phyloP scores from a whole-genome alignment of 2,797 vertebrate species.

The Momotus momota region DNA sequence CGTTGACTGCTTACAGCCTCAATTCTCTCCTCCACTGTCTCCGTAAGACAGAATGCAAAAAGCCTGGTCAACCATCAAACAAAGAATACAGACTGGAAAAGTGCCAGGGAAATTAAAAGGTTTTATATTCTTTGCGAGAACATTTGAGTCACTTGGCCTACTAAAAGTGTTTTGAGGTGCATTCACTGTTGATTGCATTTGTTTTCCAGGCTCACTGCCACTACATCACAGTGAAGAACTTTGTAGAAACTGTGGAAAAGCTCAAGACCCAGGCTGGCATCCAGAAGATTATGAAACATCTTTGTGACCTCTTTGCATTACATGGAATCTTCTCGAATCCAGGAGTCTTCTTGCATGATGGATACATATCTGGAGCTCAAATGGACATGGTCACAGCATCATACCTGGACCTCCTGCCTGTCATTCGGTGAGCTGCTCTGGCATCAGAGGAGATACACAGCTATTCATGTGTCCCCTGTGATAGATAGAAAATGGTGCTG shows the following conservation, averaged over 20 bases:
- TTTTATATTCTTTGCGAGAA: constrained; percentile 43
- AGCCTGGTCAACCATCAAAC: neutral
- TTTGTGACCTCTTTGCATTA: constrained; percentile 81
- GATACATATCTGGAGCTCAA: constrained; percentile 77
- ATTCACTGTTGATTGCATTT: constrained; percentile 36
- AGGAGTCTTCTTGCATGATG: constrained; percentile 77
- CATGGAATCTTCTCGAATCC: constrained; percentile 74
- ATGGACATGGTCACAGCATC: constrained; percentile 73
- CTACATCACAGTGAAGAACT: constrained; percentile 77
- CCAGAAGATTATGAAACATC: constrained; percentile 74
- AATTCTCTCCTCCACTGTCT: neutral
- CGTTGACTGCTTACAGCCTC: neutral
- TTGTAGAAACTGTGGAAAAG: constrained; percentile 68
- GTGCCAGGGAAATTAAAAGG: constrained; percentile 49
- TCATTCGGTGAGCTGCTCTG: constrained; percentile 78
- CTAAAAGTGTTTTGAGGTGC: constrained; percentile 32
- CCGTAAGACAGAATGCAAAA: constrained; percentile 19
- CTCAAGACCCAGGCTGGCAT: constrained; percentile 67
- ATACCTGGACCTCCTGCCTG: constrained; percentile 75
- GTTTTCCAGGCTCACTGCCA: constrained; percentile 81
- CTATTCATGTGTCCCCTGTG: neutral
- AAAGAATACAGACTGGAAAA: constrained; percentile 33
- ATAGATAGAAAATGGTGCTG: neutral
- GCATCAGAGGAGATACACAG: neutral
- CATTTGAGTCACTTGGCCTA: constrained; percentile 43